These are phyloP conservation scores for Sinhomidia bicolor DNA, from an alignment of 2,888 invertebrate species.

Conservation along the genomic window DNA sequence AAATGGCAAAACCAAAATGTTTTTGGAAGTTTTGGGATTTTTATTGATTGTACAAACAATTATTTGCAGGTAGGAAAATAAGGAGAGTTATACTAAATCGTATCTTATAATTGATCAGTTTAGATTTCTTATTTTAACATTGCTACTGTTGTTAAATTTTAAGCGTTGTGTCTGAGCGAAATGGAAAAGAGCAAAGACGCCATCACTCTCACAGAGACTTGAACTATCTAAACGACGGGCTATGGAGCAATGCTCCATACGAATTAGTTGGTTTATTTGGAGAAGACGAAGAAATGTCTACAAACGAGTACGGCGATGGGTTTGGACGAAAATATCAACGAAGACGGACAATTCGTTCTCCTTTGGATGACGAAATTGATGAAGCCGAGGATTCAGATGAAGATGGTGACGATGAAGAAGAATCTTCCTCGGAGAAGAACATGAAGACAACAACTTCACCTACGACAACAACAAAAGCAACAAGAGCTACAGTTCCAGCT, in stretches of 20 bases:
- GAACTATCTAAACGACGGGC: background rate
- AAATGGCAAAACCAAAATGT: background rate
- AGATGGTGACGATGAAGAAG: constrained; percentile 44
- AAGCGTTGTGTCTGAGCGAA: background rate
- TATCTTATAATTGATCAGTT: background rate
- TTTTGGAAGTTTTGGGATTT: background rate
- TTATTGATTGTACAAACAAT: background rate
- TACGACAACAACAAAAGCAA: background rate
- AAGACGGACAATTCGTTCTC: constrained; percentile 44
- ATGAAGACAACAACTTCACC: background rate
- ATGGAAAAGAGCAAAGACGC: background rate
- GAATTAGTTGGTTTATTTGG: constrained; percentile 22
- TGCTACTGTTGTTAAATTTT: too few relatives aligned
- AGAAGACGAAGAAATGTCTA: background rate
- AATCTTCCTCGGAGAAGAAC: background rate
- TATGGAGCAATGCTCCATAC: background rate
- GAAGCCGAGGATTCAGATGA: constrained; percentile 55
- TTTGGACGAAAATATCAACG: background rate
- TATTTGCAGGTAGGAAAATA: background rate
- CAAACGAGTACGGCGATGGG: background rate
- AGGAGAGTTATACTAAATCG: background rate
- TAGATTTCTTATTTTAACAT: background rate
- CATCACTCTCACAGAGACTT: background rate
- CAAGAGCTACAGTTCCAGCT: too few relatives aligned
- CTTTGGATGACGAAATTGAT: constrained; percentile 58